Base-by-base conservation (phyloP, 2,888 invertebrate species). In the Cerastoderma edule region DNA sequence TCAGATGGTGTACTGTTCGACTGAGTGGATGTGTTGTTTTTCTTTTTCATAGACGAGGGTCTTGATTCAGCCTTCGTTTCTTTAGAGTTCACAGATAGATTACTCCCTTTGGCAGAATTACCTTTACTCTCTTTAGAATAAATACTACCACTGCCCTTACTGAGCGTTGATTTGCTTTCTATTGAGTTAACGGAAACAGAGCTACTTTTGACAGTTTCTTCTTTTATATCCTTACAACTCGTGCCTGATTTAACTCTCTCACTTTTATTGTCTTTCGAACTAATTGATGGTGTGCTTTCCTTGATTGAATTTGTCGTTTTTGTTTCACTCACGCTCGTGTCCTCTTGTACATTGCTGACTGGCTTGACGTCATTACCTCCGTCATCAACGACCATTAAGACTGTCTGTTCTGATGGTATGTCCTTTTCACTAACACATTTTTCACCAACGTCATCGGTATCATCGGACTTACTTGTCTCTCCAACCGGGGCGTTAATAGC, bases 31-130 rank as follows among this genome's bases (percentile, higher is more conserved):
- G 57, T 33, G 32, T 57, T 57, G 33, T 32, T 19, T n/a, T 22
- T 57, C 57, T 32, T 57, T 28, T 57, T 57, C 1, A 28, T 32
- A n/a, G 57, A 32, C 30, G 57, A 28, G n/a, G 57, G 33, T 57
- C 57, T 57, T n/a, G 57, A 57, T 57, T 57, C 57, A 19, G 1
- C 33, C 8, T 24, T 6, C 2, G 24, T 24, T 1, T 6, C 53
- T 53, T 53, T 53, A 5, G 57, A 57, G n/a, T 32, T 57, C 33
- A 57, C 5, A 4, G 57, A 57, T 0, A 57, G 16, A n/a, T 19
- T 32, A 33, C 32, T 57, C 19, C 32, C 57, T 32, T 57, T 57
- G 1, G 13, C 8, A n/a, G 57, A 57, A 30, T 1, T 13, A 19
- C 10, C n/a, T n/a, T 57, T 57, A 19, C 19, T 32, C 8, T 32